Evolutionary conservation across 2,888 invertebrate species (phyloP).

Genomic region (Odontocerum albicorne): DNA sequence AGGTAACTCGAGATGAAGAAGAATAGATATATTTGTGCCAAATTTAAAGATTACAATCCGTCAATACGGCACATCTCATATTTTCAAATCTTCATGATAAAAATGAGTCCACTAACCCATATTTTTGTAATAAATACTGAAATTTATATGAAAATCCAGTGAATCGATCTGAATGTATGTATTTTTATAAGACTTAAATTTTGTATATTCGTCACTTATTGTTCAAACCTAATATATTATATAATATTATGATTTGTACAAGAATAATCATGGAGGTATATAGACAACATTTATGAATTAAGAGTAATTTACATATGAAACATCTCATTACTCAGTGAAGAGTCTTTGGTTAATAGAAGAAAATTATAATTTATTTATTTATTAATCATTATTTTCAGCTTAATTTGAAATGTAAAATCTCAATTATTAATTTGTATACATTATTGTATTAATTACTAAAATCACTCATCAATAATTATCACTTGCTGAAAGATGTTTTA

Average conservation of each 20-base stretch:
- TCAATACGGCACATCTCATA: constrained; percentile 7
- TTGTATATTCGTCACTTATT: constrained; percentile 7
- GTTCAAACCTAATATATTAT: no score
- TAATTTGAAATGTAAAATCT: not conserved
- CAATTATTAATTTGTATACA: not conserved
- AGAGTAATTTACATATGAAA: constrained; percentile 3
- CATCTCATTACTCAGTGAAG: no score
- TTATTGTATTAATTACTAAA: no score
- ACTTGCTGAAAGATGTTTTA: constrained; percentile 18
- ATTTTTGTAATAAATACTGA: constrained; percentile 25
- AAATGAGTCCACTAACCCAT: constrained; percentile 20
- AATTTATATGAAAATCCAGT: constrained; percentile 6
- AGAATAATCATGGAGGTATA: not conserved
- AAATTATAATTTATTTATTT: no score
- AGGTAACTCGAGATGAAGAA: no score
- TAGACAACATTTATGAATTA: not conserved
- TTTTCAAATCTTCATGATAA: constrained; percentile 12
- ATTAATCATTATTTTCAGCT: constrained; percentile 5
- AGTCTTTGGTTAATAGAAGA: constrained; percentile 10
- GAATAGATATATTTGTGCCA: constrained; percentile 3
- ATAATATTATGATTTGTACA: not conserved
- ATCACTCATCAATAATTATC: constrained; percentile 16
- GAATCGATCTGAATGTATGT: constrained; percentile 23
- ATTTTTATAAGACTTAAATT: constrained; percentile 30
- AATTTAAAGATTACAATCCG: constrained; percentile 2